phyloP scores from a whole-genome alignment of 2,888 invertebrate genomes.

The Apodemia mormo region DNA sequence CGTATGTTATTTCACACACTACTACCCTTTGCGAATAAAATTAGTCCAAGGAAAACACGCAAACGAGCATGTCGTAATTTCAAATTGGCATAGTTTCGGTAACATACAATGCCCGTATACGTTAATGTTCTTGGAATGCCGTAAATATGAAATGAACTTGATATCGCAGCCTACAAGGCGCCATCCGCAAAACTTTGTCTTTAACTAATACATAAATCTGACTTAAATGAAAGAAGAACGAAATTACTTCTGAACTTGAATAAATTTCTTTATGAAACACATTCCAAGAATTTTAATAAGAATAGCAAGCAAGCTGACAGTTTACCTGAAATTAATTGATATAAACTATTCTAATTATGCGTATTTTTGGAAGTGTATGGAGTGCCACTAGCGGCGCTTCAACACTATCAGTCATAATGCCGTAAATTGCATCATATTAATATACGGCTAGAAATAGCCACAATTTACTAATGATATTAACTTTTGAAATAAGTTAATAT shows the following conservation, averaged over 20 bases:
- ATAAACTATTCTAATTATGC: too few relatives aligned
- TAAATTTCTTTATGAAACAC: too few relatives aligned
- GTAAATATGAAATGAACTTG: not conserved
- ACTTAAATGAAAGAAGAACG: not conserved
- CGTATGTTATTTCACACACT: not conserved
- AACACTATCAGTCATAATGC: too few relatives aligned
- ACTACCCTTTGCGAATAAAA: not conserved
- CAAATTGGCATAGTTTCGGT: not conserved
- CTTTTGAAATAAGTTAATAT: too few relatives aligned
- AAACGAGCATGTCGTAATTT: not conserved
- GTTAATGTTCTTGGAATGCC: not conserved
- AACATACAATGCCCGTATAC: not conserved
- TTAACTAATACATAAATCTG: conserved; percentile 20
- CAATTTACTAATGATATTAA: too few relatives aligned
- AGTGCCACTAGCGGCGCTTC: too few relatives aligned
- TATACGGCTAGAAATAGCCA: too few relatives aligned
- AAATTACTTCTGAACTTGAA: not conserved
- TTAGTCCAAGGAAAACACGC: not conserved
- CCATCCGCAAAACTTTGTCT: conserved; percentile 19
- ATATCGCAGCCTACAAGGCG: conserved; percentile 17
- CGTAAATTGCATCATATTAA: too few relatives aligned
- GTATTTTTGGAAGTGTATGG: too few relatives aligned
- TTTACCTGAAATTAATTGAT: too few relatives aligned
- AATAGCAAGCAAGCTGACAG: too few relatives aligned
- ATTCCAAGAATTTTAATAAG: too few relatives aligned